Conservation (phyloP, 2,888 invertebrate genomes). For the Scaeva pyrastri region DNA sequence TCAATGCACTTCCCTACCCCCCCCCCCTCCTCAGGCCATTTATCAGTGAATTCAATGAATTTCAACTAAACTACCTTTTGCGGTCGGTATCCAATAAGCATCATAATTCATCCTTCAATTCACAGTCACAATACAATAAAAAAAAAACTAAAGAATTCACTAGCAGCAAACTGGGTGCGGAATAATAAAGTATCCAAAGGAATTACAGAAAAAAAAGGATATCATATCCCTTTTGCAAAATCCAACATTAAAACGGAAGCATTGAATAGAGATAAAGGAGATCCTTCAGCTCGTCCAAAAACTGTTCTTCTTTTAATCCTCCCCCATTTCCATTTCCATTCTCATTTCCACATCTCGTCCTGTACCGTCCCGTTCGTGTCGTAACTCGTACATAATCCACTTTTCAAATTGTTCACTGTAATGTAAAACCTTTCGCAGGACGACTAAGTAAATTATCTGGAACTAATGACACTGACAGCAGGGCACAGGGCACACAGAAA, state of each 20-base stretch:
- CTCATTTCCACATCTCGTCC: no score
- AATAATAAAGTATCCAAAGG: slow-evolving; percentile 46
- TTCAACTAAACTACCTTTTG: slow-evolving; percentile 19
- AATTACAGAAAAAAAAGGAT: slow-evolving; percentile 25
- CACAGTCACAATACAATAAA: slow-evolving; percentile 66
- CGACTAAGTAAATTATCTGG: slow-evolving; percentile 76
- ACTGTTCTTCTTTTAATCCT: slow-evolving; percentile 33
- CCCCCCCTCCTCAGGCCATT: no score
- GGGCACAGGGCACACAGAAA: slow-evolving; percentile 53
- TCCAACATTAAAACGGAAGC: slow-evolving; percentile 63
- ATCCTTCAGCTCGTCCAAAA: slow-evolving; percentile 67
- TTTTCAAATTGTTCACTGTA: slow-evolving; percentile 76
- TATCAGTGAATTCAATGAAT: slow-evolving; percentile 21
- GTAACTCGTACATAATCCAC: slow-evolving; percentile 62
- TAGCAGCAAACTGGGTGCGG: slow-evolving; percentile 31
- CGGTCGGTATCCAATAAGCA: slow-evolving; percentile 61
- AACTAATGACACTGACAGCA: slow-evolving; percentile 75
- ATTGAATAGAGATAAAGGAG: slow-evolving; percentile 73
- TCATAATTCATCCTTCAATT: slow-evolving; percentile 76
- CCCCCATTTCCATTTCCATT: no score
- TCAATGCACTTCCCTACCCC: slow-evolving; percentile 39
- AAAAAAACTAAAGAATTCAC: slow-evolving; percentile 14
- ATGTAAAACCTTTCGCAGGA: slow-evolving; percentile 75
- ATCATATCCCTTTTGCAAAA: slow-evolving; percentile 44
- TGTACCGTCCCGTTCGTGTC: not conserved